phyloP scores from a whole-genome alignment of 1,140 invertebrate genomes.

The Myzus persicae region DNA sequence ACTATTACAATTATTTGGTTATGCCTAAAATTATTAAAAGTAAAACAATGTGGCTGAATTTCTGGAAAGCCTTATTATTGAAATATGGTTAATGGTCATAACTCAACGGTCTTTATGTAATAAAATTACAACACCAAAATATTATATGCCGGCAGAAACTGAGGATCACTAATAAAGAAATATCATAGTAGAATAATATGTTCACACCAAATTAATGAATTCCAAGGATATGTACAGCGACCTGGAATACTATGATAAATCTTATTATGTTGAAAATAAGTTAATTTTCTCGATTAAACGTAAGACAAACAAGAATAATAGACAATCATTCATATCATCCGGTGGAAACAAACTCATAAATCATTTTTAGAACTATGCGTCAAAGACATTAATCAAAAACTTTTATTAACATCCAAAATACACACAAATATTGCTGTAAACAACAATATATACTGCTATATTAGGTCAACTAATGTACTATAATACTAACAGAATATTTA shows the following conservation, averaged over 20 bases:
- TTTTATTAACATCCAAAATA: background rate
- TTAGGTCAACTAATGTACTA: background rate
- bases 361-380: constrained; percentile 2
- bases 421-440: background rate
- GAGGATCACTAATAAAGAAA: too few species aligned
- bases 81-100: too few species aligned
- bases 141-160: background rate
- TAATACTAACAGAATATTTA: background rate
- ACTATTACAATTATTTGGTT: background rate
- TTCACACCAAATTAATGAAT: background rate
- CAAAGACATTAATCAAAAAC: background rate
- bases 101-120: background rate
- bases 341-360: background rate
- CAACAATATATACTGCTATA: background rate
- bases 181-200: background rate
- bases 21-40: background rate
- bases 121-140: background rate
- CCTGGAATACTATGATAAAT: background rate
- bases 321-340: background rate
- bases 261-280: background rate
- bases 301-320: constrained; percentile 5
- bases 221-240: background rate
- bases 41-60: background rate
- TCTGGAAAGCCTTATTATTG: background rate
- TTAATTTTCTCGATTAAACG: background rate